Evolutionary conservation across 2,797 vertebrate genomes (phyloP).

Genomic region (Sebastes kiyomatsui): DNA sequence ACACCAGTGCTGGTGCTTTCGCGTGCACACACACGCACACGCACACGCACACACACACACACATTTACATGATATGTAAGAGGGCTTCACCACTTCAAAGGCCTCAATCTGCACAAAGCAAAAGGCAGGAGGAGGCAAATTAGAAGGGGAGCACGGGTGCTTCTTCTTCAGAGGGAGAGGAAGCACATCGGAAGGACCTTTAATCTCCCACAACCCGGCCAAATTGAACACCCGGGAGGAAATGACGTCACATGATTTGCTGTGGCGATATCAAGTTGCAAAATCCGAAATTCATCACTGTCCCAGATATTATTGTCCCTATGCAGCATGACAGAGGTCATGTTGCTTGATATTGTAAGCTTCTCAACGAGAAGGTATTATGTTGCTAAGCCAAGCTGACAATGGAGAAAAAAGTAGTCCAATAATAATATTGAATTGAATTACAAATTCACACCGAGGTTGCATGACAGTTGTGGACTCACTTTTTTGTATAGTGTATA

Average conservation of each 20-base stretch:
- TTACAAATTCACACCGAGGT: background rate
- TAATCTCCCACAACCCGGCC: conserved; percentile 63
- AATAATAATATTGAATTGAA: background rate
- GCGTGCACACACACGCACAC: background rate
- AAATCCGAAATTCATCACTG: conserved; percentile 25
- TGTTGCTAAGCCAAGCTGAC: conserved; percentile 30
- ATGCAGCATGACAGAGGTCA: conserved; percentile 2
- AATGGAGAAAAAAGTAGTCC: conserved; percentile 13
- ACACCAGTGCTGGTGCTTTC: conserved; percentile 26
- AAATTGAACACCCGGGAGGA: conserved; percentile 53
- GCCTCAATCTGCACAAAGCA: conserved; percentile 56
- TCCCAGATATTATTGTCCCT: conserved; percentile 33
- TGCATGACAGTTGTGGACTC: too few relatives aligned
- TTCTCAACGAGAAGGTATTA: conserved; percentile 34
- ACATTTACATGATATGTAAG: conserved; percentile 39
- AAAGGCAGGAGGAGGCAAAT: conserved; percentile 72
- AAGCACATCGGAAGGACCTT: conserved; percentile 68
- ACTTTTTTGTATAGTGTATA: background rate
- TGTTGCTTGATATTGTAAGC: conserved; percentile 34
- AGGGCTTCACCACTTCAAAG: conserved; percentile 70
- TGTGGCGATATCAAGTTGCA: conserved; percentile 19
- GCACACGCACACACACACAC: background rate
- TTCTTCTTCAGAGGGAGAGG: conserved; percentile 67
- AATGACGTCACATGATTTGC: conserved; percentile 53
- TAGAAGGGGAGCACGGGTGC: conserved; percentile 66